Conservation (phyloP, 2,888 invertebrate species). For the Ischnura elegans region DNA sequence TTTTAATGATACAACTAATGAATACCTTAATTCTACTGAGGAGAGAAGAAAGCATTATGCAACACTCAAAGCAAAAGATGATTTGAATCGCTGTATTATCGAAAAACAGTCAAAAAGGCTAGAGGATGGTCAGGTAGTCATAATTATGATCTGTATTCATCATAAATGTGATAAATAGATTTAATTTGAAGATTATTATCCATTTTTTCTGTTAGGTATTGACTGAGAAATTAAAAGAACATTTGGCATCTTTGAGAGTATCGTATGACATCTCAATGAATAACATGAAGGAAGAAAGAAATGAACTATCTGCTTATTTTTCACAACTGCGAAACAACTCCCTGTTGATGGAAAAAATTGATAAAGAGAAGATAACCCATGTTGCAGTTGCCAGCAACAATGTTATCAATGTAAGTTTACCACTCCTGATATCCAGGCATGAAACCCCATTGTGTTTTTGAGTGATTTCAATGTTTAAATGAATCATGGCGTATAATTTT, state of each 20-base stretch:
- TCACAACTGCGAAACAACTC: constrained; percentile 56
- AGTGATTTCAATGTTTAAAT: too few relatives aligned
- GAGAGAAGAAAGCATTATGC: constrained; percentile 76
- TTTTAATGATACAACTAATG: constrained; percentile 77
- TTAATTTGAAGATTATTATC: too few relatives aligned
- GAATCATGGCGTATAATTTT: too few relatives aligned
- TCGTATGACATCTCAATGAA: constrained; percentile 69
- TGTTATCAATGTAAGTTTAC: constrained; percentile 78
- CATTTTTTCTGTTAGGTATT: constrained; percentile 72
- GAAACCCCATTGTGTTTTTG: too few relatives aligned
- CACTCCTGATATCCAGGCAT: not conserved
- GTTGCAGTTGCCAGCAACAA: constrained; percentile 83
- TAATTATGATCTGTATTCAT: too few relatives aligned
- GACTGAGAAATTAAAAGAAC: constrained; percentile 73
- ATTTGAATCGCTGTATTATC: constrained; percentile 76
- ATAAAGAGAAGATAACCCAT: constrained; percentile 80
- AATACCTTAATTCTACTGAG: constrained; percentile 76
- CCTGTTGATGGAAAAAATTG: constrained; percentile 74
- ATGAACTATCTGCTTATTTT: constrained; percentile 70
- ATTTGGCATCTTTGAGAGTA: constrained; percentile 75
- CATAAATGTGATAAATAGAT: too few relatives aligned
- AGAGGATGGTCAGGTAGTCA: constrained; percentile 15
- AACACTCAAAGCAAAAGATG: constrained; percentile 79
- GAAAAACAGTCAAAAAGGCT: constrained; percentile 27
- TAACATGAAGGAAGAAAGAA: constrained; percentile 71